Evolutionary conservation across 2,888 invertebrate species (phyloP), one percentile per base, ranked within the genome.

Genomic region (Hirtodrosophila alboralis): DNA sequence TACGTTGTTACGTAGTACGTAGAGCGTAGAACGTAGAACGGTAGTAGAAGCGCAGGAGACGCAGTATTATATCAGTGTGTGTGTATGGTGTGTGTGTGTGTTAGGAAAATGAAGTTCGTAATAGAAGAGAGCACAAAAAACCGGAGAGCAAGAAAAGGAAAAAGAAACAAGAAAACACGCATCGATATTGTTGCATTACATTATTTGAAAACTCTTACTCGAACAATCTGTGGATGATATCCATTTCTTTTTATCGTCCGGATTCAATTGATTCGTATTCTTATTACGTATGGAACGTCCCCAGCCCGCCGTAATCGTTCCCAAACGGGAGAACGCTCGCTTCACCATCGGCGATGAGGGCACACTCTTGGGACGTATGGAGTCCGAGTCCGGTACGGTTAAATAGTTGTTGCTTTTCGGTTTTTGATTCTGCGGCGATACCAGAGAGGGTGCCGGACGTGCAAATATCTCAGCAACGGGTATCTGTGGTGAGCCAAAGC

Each of bases 281-380:
- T 96, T 96, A 62, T 96, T 96, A 62, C 96, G 92, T 78, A 96
- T 96, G 59, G 96, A 96, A 37, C 96, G 93, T 0, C 97, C 96
- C 96, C 96, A 97, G 37, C 96, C 96, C 0, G 97, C 96, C 0
- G 97, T 97, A 77, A 97, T 95, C 40, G 96, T 97, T 10, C 97
- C 96, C 57, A 97, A 91, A 12, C 97, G 93, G n/a, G 96, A 96
- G 90, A 97, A 96, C 1, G 97, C 97, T 18, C 97, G 92, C 90
- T 96, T 96, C 69, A 97, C 96, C 96, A 97, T 97, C 23, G 97
- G 97, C 34, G 97, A 97, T 79, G 96, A 96, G 21, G 97, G 97
- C 59, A 97, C 97, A 90, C 97, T 97, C 92, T 97, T 97, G 74
- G 97, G 97, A 38, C 91, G 85, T 1, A 96, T 96, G 40, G 95